These are phyloP conservation scores for Diceros bicornis DNA, from an alignment of 2,797 vertebrate species.

Conservation along the genomic window DNA sequence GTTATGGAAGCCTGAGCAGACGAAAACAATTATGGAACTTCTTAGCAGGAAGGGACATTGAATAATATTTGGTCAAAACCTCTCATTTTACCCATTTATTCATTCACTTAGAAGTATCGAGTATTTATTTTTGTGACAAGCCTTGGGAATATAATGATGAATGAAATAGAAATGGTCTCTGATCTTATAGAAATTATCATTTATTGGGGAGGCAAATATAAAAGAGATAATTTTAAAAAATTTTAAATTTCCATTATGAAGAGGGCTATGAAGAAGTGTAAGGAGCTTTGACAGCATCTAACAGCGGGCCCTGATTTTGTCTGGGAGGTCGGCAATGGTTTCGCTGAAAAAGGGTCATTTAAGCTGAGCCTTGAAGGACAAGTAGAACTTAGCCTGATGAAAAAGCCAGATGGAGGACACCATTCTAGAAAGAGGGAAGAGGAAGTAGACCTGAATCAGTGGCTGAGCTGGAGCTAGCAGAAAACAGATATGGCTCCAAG, in stretches of 20 bases:
- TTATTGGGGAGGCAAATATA: conserved; percentile 15
- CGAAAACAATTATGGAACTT: not conserved
- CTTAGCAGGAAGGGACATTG: conserved; percentile 2
- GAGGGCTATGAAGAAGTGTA: not conserved
- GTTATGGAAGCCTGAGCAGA: not conserved
- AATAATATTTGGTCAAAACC: not conserved
- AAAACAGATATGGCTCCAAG: not conserved
- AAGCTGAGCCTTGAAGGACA: not conserved
- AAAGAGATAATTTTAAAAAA: conserved; percentile 26
- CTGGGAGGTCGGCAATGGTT: conserved; percentile 9
- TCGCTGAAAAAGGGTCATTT: conserved; percentile 32
- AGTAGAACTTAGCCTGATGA: conserved; percentile 3
- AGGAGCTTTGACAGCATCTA: not conserved
- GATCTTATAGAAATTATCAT: not conserved
- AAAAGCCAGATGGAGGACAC: not conserved
- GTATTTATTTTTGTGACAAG: conserved; percentile 51
- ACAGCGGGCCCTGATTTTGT: not conserved
- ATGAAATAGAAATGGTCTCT: conserved; percentile 45
- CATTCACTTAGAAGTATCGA: conserved; percentile 26
- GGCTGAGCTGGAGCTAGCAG: not conserved
- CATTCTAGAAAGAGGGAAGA: not conserved
- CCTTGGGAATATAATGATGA: conserved; percentile 30
- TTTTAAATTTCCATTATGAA: not conserved
- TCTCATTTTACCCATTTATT: conserved; percentile 28
- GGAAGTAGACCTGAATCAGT: not conserved